Evolutionary conservation across 2,113 vertebrate genomes (phyloP), one percentile per base, ranked within the genome.

Genomic region (Epinephelus lanceolatus): DNA sequence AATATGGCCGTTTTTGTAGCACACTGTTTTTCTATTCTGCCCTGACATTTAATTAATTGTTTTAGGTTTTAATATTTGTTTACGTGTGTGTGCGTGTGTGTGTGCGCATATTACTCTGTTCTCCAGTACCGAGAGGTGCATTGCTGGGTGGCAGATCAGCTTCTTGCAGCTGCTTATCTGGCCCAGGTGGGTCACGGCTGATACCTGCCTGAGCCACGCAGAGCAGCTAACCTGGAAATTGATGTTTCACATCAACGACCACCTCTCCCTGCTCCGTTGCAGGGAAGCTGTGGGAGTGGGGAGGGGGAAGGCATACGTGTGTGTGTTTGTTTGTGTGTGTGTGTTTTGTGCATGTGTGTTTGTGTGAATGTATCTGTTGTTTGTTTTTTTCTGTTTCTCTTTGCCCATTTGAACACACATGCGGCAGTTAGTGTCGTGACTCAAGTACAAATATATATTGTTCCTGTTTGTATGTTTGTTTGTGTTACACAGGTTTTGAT

Each of bases 201-300:
- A 96, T 96, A 95, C 95, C 94, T 95, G 94, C 93, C 90, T 88
- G 91, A 94, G 94, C 90, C 91, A 92, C 91, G 78, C 94, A 93
- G 94, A 95, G 95, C 95, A 96, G 94, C 94, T 95, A 95, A 96
- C 95, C 95, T 95, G 93, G 95, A 96, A 96, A 96, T 96, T 96
- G 94, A 94, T 94, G 95, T 96, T 95, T 96, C 96, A 96, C 95
- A 94, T 95, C 96, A 95, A 89, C 87, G 86, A 91, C 90, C 91
- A 84, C 89, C 94, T 90, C 92, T 93, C 88, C 94, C 84, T 92
- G 93, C 93, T 94, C 83, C 59, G 77, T 70, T 80, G 92, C 92
- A 78, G 84, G 75, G 65, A 87, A 75, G 85, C 84, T 81, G 72
- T 53, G 65, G 76, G 49, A 66, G 68, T 75, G 40, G 80, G 75